Evolutionary conservation across 2,797 vertebrate genomes (phyloP), one percentile per base, ranked within the genome.

Genomic region (Zenarchopterus dispar): DNA sequence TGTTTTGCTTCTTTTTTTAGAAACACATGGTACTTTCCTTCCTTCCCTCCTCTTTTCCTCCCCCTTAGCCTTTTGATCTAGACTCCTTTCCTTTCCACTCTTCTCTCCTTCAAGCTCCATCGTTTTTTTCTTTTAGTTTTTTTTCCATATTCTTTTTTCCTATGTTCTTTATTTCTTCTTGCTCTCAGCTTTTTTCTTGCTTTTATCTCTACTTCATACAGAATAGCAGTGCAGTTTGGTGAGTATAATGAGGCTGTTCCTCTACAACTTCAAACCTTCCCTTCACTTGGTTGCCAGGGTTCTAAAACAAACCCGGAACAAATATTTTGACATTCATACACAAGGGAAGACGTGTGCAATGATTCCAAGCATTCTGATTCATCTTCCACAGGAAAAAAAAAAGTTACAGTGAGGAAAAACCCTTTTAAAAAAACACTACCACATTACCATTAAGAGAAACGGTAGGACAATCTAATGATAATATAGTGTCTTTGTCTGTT

Each of bases 231-330:
- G 80, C 77, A 57, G 84, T 87, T 87, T 87, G 87, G 76, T 88
- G 87, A 89, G 86, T 88, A 92, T 93, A 94, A 94, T 93, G 92
- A 93, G 93, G 87, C 89, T 91, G 87, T 91, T 93, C 90, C 89
- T 91, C 86, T 88, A 84, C 88, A 86, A 88, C 92, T 91, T 93
- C 89, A 90, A 90, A 90, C 86, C 88, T 78, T 88, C 81, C 84
- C 81, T 81, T 78, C 73, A 75, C 82, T 80, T 67, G 56, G 84
- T 91, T 84, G 69, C 79, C 86, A 76, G 75, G 77, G 83, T 85
- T 89, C 82, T 88, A 80, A 89, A 92, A 93, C 90, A 91, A 90
- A 89, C 83, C 83, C 67, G 81, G 88, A 87, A 91, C 91, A 92
- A 93, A 93, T 92, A 92, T 93, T 93, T 90, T 93, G 87, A 92